These are phyloP conservation scores for Ophioninae sp. DNA, from an alignment of 2,888 invertebrate genomes.

Conservation along the genomic window DNA sequence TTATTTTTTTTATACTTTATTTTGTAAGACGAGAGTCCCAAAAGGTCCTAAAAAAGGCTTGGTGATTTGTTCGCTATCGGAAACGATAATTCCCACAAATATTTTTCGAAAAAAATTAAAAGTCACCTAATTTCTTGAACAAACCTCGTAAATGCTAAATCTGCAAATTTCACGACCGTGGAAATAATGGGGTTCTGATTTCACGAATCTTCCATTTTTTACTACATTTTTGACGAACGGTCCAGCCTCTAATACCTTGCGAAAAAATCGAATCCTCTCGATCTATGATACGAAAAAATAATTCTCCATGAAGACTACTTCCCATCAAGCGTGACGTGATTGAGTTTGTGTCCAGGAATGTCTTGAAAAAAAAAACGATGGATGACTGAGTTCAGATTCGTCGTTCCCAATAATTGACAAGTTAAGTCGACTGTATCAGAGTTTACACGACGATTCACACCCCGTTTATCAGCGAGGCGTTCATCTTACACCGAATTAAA, in stretches of 20 bases:
- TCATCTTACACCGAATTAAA: slow-evolving; percentile 51
- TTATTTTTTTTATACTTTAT: no score
- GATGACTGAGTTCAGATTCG: slow-evolving; percentile 24
- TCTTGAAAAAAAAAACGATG: background rate
- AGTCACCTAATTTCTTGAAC: no score
- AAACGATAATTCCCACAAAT: background rate
- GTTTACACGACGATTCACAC: slow-evolving; percentile 50
- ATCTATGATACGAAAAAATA: background rate
- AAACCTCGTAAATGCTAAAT: no score
- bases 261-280: no score
- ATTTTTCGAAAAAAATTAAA: background rate
- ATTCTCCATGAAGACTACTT: background rate
- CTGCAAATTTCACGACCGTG: no score
- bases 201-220: no score
- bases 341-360: background rate
- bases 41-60: no score
- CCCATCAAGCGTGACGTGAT: slow-evolving; percentile 7
- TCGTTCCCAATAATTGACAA: slow-evolving; percentile 15
- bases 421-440: slow-evolving; percentile 20
- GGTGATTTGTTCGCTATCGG: no score
- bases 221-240: no score
- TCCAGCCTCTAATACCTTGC: no score
- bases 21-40: no score
- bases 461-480: slow-evolving; percentile 44
- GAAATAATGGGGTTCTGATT: no score